A percentile compares a stretch with the other conserved stretches of the same genome.
Evolutionary conservation across 2,888 invertebrate species (phyloP).

Genomic region (Sminthurinus aureus): DNA sequence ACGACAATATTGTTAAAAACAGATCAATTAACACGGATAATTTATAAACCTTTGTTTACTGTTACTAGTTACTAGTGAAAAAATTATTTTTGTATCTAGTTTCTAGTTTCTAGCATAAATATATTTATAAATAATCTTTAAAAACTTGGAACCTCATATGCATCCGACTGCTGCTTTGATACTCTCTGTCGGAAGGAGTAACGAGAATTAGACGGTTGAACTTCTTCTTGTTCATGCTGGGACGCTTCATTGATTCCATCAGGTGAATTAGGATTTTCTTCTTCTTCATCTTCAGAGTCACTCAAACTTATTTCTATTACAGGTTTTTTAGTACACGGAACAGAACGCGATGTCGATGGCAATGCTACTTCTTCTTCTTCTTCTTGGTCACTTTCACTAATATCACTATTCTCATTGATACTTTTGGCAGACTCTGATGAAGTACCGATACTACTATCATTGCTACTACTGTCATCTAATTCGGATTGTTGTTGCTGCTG

Average conservation of each 20-base stretch:
- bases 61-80: no score
- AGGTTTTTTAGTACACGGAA: background rate
- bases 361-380: background rate
- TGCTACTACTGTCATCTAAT: no score
- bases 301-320: slow-evolving; percentile 3
- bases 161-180: background rate
- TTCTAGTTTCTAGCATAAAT: no score
- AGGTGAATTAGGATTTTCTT: background rate
- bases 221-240: background rate
- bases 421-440: no score
- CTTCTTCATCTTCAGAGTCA: background rate
- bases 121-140: background rate
- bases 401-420: background rate
- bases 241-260: background rate
- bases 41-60: no score
- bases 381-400: background rate
- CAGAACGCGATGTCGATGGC: background rate
- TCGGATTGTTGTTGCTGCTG: no score
- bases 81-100: no score
- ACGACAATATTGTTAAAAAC: background rate
- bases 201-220: background rate
- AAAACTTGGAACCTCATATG: background rate
- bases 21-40: background rate
- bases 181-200: slow-evolving; percentile 14
- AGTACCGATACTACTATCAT: no score